Conservation (phyloP, 2,888 invertebrate species). For the Chelonus formosanus region DNA sequence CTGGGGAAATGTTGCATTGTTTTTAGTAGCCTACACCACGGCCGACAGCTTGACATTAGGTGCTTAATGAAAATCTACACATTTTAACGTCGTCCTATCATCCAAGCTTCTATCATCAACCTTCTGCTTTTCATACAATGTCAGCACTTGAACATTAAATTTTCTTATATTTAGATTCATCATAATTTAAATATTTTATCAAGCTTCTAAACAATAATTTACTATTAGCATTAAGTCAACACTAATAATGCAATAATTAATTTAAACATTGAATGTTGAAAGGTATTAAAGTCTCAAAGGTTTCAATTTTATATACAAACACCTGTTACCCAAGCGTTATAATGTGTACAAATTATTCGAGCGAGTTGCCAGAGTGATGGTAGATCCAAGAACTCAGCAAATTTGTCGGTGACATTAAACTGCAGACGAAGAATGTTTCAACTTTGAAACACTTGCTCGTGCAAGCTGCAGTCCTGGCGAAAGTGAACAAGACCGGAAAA, state of each 20-base stretch:
- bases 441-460: constrained; percentile 9
- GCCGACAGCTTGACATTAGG: constrained; percentile 26
- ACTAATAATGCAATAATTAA: constrained; percentile 4
- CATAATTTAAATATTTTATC: too few species aligned
- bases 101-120: constrained; percentile 11
- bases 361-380: constrained; percentile 10
- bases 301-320: constrained; percentile 27
- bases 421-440: constrained; percentile 14
- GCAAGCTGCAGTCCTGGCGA: neutral
- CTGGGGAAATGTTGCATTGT: constrained; percentile 25
- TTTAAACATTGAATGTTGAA: neutral
- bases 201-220: too few species aligned
- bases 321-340: constrained; percentile 31
- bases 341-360: constrained; percentile 30
- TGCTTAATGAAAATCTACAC: constrained; percentile 44
- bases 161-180: constrained; percentile 7
- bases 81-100: constrained; percentile 24
- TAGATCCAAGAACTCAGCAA: constrained; percentile 16
- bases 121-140: neutral
- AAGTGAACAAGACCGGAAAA: neutral
- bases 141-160: neutral
- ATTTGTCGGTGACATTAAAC: constrained; percentile 30
- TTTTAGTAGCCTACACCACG: constrained; percentile 11
- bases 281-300: constrained; percentile 11
- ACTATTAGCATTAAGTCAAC: neutral